These are phyloP conservation scores for Calephelis virginiensis DNA, from an alignment of 1,140 invertebrate genomes.

Conservation along the genomic window DNA sequence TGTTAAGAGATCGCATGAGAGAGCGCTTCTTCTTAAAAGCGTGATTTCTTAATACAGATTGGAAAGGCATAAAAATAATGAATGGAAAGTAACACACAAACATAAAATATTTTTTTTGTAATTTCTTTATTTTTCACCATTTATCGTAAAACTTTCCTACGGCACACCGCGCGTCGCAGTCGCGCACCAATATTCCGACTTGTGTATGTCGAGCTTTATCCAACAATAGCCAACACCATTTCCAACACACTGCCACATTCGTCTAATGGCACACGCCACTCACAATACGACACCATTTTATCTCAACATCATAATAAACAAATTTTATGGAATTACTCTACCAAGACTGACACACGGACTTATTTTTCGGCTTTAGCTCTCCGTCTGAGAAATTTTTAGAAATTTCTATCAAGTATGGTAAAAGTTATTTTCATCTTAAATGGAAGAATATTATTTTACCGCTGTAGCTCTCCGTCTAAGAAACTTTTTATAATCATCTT, in stretches of 20 bases:
- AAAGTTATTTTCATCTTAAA: no score
- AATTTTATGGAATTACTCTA: background rate
- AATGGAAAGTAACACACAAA: constrained; percentile 25
- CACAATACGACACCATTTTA: constrained; percentile 34
- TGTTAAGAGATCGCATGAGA: no score
- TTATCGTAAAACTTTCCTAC: constrained; percentile 77
- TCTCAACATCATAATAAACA: background rate
- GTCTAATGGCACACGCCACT: constrained; percentile 28
- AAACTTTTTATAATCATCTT: no score
- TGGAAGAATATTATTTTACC: no score
- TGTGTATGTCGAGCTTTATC: constrained; percentile 66
- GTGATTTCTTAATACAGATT: no score
- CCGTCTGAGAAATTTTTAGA: no score
- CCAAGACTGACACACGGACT: background rate
- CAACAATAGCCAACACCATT: constrained; percentile 20
- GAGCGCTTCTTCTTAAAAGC: no score
- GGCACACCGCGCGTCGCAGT: constrained; percentile 72
- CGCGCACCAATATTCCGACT: constrained; percentile 72
- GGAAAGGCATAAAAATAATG: background rate
- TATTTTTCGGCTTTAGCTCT: no score
- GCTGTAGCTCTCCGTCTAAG: no score
- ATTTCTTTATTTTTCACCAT: constrained; percentile 78
- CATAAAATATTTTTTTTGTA: constrained; percentile 53
- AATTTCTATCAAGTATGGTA: no score
- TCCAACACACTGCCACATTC: constrained; percentile 28